Evolutionary conservation across 2,113 vertebrate genomes (phyloP), one percentile per base, ranked within the genome.

Genomic region (Pterocles orientalis): DNA sequence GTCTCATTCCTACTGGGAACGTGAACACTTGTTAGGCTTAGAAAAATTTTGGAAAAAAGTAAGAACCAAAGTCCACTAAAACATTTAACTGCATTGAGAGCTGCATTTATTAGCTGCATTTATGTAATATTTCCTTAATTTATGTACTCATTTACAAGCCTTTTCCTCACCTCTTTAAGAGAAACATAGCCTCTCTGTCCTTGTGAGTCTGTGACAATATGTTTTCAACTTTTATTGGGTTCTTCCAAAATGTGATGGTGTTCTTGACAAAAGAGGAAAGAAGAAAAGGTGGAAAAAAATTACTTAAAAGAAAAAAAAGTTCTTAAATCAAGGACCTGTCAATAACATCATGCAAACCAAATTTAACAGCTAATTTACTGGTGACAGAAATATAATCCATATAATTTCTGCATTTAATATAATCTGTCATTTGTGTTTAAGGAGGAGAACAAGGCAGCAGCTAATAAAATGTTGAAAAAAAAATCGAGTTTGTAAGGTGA

Each of bases 371-470:
- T 97, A 97, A 96, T 96, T 97, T 97, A 82, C 90, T 82, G 51
- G 71, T 97, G 96, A 93, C 94, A 94, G 92, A 95, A 94, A 94
- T 88, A 88, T 87, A 97, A 96, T 94, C 93, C 88, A 47, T 97
- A 76, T 96, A 96, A 96, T 95, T 96, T 97, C 89, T 95, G 90
- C 91, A 85, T 94, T 92, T 88, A 92, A 87, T 95, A 94, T 93
- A 95, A 91, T 91, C 88, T 96, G 96, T 97, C 96, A 97, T 87
- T 97, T 95, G 81, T 88, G 81, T 72, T 97, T 96, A 88, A 96
- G 96, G 65, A 70, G 62, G 58, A 91, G 88, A 94, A 68, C 86
- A 89, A 94, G 86, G 62, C 80, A 94, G 84, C 77, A 94, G 92
- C 94, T 95, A 90, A 95, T 92, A 95, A 92, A 82, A 86, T 45